Conservation (phyloP, 1,140 invertebrate genomes). For the Cyclina sinensis region DNA sequence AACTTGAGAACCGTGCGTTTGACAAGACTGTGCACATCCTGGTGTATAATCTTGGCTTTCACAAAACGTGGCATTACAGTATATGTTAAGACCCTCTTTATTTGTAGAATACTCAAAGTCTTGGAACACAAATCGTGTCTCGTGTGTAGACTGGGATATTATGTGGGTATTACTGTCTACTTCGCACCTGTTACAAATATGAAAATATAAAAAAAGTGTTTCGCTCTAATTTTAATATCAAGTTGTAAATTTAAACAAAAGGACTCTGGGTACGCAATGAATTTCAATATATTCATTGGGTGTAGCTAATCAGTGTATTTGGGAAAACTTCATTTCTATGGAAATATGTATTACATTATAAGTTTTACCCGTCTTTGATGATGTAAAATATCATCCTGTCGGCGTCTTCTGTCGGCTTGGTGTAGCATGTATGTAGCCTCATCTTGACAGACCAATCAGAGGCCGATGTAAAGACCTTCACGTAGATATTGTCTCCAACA, state of each 20-base stretch:
- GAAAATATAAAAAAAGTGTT: too few species aligned
- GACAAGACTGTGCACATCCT: slow-evolving; percentile 20
- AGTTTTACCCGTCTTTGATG: slow-evolving; percentile 28
- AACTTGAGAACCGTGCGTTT: background rate
- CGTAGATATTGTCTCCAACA: slow-evolving; percentile 25
- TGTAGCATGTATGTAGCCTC: slow-evolving; percentile 46
- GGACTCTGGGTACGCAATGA: too few species aligned
- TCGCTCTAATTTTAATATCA: too few species aligned
- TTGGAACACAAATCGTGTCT: slow-evolving; percentile 48
- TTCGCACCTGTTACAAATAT: slow-evolving; percentile 45
- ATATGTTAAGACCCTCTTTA: slow-evolving; percentile 25
- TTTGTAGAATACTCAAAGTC: slow-evolving; percentile 53
- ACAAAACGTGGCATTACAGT: slow-evolving; percentile 43
- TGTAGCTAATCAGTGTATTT: too few species aligned
- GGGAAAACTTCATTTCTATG: too few species aligned
- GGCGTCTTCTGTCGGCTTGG: background rate
- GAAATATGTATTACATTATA: background rate
- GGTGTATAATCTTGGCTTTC: slow-evolving; percentile 5
- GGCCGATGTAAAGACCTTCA: slow-evolving; percentile 22
- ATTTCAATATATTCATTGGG: too few species aligned
- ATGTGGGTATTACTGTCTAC: slow-evolving; percentile 50
- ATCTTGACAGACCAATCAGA: slow-evolving; percentile 43
- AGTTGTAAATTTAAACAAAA: too few species aligned
- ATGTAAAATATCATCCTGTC: background rate
- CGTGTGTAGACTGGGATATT: slow-evolving; percentile 51